phyloP scores from a whole-genome alignment of 2,113 vertebrate species.

The Gambusia affinis region DNA sequence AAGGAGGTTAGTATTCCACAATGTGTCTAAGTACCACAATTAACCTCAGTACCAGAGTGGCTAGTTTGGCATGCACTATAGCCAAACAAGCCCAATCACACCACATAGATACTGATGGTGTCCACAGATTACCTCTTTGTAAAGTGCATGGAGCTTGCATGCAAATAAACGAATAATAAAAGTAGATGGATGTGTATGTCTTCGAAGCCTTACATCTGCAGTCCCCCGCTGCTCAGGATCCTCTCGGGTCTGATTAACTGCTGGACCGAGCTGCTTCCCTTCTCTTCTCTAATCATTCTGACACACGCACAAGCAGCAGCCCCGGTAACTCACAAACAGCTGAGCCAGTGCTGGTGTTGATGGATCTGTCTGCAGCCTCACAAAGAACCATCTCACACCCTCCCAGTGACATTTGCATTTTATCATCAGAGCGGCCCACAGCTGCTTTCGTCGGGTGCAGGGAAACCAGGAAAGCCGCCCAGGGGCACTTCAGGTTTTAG shows the following conservation, averaged over 20 bases:
- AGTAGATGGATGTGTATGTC: background rate
- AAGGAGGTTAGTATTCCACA: constrained; percentile 49
- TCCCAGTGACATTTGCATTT: constrained; percentile 15
- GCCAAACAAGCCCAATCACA: background rate
- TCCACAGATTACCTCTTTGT: background rate
- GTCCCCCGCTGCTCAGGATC: background rate
- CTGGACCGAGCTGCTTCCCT: constrained; percentile 14
- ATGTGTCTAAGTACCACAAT: constrained; percentile 61
- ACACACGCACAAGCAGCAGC: constrained; percentile 11
- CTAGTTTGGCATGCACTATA: background rate
- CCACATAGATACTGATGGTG: background rate
- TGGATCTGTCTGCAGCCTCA: constrained; percentile 9
- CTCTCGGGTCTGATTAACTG: constrained; percentile 59
- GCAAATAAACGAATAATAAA: background rate
- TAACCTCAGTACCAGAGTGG: constrained; percentile 34
- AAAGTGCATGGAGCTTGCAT: background rate
- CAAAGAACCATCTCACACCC: constrained; percentile 28
- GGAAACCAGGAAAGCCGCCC: constrained; percentile 6
- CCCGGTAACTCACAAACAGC: constrained; percentile 22
- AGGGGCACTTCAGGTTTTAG: constrained; percentile 2
- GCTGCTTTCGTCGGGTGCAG: constrained; percentile 3
- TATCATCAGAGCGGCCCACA: background rate
- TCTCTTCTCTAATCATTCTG: constrained; percentile 30
- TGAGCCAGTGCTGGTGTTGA: constrained; percentile 33
- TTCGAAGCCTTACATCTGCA: constrained; percentile 19